Evolutionary conservation across 2,888 invertebrate genomes (phyloP).

Genomic region (Psylliodes chrysocephalus): DNA sequence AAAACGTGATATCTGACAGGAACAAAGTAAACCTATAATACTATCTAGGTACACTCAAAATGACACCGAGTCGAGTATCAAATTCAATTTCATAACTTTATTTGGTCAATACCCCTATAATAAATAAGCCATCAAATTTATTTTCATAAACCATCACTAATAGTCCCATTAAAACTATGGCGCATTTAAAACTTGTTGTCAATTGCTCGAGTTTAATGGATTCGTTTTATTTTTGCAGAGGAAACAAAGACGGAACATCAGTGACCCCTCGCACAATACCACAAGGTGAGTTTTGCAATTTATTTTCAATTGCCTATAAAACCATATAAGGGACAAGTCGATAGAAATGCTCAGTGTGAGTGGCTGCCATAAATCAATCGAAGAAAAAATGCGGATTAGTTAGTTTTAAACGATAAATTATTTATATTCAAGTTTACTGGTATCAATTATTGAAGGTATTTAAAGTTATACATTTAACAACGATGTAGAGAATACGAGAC

Average conservation of each 20-base stretch:
- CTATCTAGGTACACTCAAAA: no score
- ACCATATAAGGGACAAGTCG: slow-evolving; percentile 27
- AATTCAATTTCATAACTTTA: no score
- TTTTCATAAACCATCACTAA: neutral
- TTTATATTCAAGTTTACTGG: no score
- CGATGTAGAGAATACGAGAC: neutral
- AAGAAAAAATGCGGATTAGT: slow-evolving; percentile 15
- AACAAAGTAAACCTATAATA: no score
- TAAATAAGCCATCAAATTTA: neutral
- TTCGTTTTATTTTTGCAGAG: slow-evolving; percentile 62
- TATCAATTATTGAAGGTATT: no score
- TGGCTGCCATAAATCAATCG: slow-evolving; percentile 32
- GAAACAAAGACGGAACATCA: slow-evolving; percentile 80
- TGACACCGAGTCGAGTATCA: no score
- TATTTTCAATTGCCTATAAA: slow-evolving; percentile 26
- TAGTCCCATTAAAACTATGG: neutral
- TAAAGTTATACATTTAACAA: no score
- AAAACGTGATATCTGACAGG: no score
- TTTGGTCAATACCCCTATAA: neutral
- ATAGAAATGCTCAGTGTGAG: slow-evolving; percentile 14
- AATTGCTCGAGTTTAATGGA: neutral
- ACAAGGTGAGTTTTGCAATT: slow-evolving; percentile 68
- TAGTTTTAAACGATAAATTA: neutral
- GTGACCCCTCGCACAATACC: slow-evolving; percentile 82
- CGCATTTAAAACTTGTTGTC: neutral